Conservation (phyloP, 2,797 vertebrate species). For the Phoeniculus purpureus region DNA sequence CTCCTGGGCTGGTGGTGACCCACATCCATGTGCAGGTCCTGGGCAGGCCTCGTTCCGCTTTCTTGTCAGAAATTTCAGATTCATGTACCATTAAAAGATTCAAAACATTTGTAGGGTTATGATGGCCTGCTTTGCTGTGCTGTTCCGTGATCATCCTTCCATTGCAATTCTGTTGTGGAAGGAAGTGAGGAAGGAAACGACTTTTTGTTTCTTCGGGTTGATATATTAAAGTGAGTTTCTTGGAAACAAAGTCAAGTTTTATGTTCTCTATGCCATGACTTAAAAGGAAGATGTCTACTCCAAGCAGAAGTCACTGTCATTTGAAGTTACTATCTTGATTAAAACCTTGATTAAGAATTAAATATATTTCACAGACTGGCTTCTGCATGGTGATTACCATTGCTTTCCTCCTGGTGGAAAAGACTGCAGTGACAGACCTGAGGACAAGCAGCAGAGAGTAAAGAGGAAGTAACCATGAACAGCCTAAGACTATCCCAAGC, state of each 20-base stretch:
- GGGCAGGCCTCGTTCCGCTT: background rate
- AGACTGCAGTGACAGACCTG: background rate
- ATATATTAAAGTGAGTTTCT: background rate
- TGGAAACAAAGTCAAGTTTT: background rate
- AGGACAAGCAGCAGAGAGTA: background rate
- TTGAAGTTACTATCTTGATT: background rate
- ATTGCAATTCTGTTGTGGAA: background rate
- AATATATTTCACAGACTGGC: background rate
- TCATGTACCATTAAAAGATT: background rate
- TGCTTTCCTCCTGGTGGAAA: background rate
- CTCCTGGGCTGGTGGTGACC: background rate
- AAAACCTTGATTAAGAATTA: background rate
- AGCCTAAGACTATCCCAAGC: background rate
- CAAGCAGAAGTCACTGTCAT: background rate
- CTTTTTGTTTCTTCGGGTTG: background rate
- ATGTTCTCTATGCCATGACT: background rate
- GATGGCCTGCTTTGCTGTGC: background rate
- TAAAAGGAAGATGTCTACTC: background rate
- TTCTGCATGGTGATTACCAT: background rate
- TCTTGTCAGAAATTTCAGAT: background rate
- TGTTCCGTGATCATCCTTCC: background rate
- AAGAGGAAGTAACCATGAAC: background rate
- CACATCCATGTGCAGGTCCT: background rate
- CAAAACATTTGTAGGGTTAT: background rate
- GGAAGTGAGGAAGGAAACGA: background rate